Conservation (phyloP, 1,140 invertebrate species). For the Lysiphlebus fabarum region DNA sequence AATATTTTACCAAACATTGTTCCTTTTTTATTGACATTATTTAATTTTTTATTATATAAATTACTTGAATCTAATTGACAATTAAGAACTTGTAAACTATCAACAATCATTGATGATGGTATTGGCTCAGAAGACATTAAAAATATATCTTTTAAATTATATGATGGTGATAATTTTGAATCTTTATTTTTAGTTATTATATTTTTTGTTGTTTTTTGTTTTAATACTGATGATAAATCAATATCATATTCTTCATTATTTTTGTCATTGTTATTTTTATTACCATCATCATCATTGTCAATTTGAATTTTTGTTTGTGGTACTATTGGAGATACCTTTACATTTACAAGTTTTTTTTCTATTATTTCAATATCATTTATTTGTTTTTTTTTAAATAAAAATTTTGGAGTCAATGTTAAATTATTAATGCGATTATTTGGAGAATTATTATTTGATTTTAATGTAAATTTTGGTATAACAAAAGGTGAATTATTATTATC, state of each 20-base stretch:
- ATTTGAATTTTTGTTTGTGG: neutral
- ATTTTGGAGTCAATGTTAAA: neutral
- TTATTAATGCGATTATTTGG: neutral
- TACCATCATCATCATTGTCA: too few species aligned
- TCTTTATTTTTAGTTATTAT: constrained; percentile 18
- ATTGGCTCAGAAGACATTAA: constrained; percentile 11
- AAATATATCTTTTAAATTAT: constrained; percentile 11
- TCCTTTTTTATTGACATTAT: constrained; percentile 31
- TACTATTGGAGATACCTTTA: neutral
- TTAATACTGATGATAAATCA: constrained; percentile 37
- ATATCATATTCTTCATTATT: constrained; percentile 26
- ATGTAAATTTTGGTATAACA: constrained; percentile 36
- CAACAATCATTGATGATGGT: constrained; percentile 3
- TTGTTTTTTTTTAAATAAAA: neutral
- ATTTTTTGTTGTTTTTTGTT: constrained; percentile 17
- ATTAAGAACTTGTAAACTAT: constrained; percentile 1
- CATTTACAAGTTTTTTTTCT: neutral
- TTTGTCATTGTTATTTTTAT: constrained; percentile 5
- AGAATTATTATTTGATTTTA: neutral
- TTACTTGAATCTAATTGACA: constrained; percentile 41
- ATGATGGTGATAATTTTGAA: constrained; percentile 14
- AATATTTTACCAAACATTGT: constrained; percentile 57
- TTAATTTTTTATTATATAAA: constrained; percentile 28
- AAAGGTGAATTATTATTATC: constrained; percentile 26
- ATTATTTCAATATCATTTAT: neutral